Evolutionary conservation across 2,797 vertebrate species (phyloP), one percentile per base, ranked within the genome.

Genomic region (Epinephelus coioides): DNA sequence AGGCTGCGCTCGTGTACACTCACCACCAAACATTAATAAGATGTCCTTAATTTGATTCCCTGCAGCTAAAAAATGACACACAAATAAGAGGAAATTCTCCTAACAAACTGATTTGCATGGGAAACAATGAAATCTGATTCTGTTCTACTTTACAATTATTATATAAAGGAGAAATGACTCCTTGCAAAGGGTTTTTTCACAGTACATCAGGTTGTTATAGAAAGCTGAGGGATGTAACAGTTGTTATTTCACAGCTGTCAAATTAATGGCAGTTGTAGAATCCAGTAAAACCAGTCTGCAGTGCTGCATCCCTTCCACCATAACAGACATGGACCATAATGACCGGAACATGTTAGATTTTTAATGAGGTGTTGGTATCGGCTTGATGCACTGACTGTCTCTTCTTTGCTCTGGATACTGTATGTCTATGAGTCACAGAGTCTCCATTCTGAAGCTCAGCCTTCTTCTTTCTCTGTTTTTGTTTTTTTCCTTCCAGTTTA

Each of bases 381-480:
- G 18, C 51, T 27, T 27, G 10, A n/a, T 25, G 53, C 3, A 7
- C 23, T 27, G 64, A 21, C 56, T 49, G 51, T 47, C 11, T n/a
- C 18, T 34, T 34, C 27, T 53, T 3, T 46, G 13, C 9, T 0
- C 57, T 61, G 44, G 19, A 62, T 23, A 40, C 25, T 59, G 30
- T n/a, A 4, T 40, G 13, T 75, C 69, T 76, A 27, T 74, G 51
- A 11, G 43, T 56, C 57, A 70, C 60, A 47, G 13, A 23, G 23
- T 23, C 76, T 82, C 40, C 67, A n/a, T 51, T 44, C 44, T 43
- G 17, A 80, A 74, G 27, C 56, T 55, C 68, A 60, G 82, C 44
- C 59, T 61, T 51, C 44, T 38, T 84, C 86, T 69, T 67, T 73
- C 64, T 70, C 61, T 74, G 54, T 70, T 69, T 63, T 61, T 60